Percentiles rank a stretch among this genome's conserved stretches.
phyloP scores from a whole-genome alignment of 2,888 invertebrate species.

The Gortyna flavago region DNA sequence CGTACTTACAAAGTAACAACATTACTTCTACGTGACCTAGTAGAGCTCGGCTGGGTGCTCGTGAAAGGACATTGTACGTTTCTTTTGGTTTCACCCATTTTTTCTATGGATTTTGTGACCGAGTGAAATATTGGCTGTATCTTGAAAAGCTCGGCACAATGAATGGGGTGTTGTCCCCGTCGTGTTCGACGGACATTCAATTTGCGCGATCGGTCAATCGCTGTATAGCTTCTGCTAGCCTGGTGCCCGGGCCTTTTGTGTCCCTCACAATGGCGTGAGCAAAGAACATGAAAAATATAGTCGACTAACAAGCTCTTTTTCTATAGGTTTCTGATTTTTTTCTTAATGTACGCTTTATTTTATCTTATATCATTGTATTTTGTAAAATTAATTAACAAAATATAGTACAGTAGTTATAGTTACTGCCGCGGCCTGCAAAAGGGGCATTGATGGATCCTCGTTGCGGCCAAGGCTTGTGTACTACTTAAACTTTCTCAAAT shows the following conservation, averaged over 20 bases:
- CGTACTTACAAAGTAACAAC: conserved; percentile 30
- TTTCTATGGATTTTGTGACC: conserved; percentile 72
- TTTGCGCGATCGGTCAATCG: conserved; percentile 88
- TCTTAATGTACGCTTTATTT: conserved; percentile 22
- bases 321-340: conserved; percentile 58
- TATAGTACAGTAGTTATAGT: background rate
- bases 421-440: no score
- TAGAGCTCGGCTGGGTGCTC: conserved; percentile 55
- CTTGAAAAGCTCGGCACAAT: conserved; percentile 84
- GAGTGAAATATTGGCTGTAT: conserved; percentile 83
- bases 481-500: background rate
- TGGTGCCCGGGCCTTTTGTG: conserved; percentile 82
- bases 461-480: no score
- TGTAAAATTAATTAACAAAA: background rate
- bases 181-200: conserved; percentile 86
- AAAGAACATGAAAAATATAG: conserved; percentile 77
- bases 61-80: conserved; percentile 60
- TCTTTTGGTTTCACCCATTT: conserved; percentile 65
- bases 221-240: conserved; percentile 80
- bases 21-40: conserved; percentile 44
- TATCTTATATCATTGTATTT: background rate
- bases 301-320: conserved; percentile 67
- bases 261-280: conserved; percentile 79
- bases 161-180: conserved; percentile 80
- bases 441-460: background rate